Conservation (phyloP, 2,113 vertebrate species). For the Chrysemys picta region DNA sequence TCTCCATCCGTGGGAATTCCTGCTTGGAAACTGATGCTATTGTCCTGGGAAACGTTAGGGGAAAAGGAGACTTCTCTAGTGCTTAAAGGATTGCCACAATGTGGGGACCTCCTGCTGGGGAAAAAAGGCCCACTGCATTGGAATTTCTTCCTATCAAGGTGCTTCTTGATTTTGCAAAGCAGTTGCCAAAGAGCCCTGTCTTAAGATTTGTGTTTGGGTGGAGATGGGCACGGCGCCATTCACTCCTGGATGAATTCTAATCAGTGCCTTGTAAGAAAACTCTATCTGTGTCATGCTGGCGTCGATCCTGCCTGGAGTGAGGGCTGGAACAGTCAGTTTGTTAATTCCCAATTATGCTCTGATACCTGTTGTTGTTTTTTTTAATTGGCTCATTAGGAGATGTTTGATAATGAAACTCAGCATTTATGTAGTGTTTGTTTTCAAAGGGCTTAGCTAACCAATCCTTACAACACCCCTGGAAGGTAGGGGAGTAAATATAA, state of each 20-base stretch:
- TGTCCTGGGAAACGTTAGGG: not conserved
- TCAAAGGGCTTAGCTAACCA: not conserved
- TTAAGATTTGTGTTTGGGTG: not conserved
- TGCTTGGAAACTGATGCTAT: not conserved
- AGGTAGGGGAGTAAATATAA: not conserved
- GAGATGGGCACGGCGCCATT: not conserved
- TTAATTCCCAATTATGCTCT: not conserved
- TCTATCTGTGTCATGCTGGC: not conserved
- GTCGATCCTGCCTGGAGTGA: not conserved
- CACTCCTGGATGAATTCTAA: not conserved
- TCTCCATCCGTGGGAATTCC: not conserved
- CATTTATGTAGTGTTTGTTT: not conserved
- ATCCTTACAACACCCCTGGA: not conserved
- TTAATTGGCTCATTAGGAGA: not conserved
- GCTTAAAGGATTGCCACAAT: not conserved
- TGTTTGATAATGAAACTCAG: not conserved
- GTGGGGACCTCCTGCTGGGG: accelerated
- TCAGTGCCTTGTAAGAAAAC: not conserved
- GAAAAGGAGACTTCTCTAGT: not conserved
- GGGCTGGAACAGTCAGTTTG: not conserved
- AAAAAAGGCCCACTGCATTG: not conserved
- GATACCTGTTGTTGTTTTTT: not conserved
- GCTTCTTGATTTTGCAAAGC: not conserved
- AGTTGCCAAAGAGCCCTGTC: not conserved
- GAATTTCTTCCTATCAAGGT: not conserved